Percentiles rank a stretch among this genome's conserved stretches.
Evolutionary conservation across 2,113 vertebrate species (phyloP).

Genomic region (Xenopus tropicalis): DNA sequence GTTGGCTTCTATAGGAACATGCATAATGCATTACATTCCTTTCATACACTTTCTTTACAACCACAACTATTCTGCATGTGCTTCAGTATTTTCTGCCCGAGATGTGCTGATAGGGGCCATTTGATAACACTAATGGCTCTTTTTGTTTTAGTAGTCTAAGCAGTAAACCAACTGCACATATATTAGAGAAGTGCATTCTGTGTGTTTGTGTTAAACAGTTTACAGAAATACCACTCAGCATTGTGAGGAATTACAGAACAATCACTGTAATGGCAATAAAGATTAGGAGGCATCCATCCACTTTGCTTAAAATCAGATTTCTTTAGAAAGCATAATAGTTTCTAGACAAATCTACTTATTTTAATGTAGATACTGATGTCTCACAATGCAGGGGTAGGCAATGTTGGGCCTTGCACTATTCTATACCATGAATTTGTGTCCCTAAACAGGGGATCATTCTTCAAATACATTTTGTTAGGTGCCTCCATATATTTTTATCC

Average conservation of each 20-base stretch:
- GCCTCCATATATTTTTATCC: no score
- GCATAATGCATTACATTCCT: slow-evolving; percentile 21
- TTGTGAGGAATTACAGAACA: slow-evolving; percentile 1
- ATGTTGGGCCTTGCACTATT: no score
- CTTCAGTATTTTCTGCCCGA: background rate
- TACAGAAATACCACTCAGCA: slow-evolving; percentile 15
- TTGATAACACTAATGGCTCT: slow-evolving; percentile 4
- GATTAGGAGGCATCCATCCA: slow-evolving; percentile 6
- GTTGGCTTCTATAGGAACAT: slow-evolving; percentile 15
- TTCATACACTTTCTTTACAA: slow-evolving; percentile 26
- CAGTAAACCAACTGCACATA: slow-evolving; percentile 1
- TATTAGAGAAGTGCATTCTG: background rate
- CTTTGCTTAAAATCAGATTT: slow-evolving; percentile 2
- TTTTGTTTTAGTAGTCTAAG: slow-evolving; percentile 15
- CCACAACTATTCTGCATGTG: slow-evolving; percentile 15
- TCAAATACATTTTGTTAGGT: no score
- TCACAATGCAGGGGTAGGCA: background rate
- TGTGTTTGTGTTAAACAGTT: slow-evolving; percentile 11
- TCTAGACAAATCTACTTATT: background rate
- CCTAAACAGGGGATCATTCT: no score
- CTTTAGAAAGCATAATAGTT: background rate
- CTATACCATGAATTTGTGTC: no score
- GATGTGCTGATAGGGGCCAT: slow-evolving; percentile 11
- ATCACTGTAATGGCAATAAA: background rate
- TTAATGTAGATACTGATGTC: background rate